These are phyloP conservation scores for Sphaerodactylus townsendi DNA, from an alignment of 2,113 vertebrate species.

Conservation along the genomic window DNA sequence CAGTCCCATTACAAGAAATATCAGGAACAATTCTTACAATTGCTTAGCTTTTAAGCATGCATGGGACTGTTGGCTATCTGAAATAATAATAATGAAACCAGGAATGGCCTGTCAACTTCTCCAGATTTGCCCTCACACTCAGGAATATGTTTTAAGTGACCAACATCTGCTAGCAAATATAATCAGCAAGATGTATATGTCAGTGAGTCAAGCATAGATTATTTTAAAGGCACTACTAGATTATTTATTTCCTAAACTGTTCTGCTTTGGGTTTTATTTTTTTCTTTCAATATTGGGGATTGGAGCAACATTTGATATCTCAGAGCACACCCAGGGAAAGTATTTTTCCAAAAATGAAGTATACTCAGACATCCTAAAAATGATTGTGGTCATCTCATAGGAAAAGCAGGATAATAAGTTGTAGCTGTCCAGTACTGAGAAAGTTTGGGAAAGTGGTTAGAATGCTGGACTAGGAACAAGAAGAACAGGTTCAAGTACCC, in stretches of 20 bases:
- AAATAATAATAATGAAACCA: neutral
- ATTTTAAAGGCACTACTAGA: neutral
- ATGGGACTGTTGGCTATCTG: neutral
- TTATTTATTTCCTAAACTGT: neutral
- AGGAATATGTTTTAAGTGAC: neutral
- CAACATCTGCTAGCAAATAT: neutral
- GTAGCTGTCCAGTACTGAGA: no score
- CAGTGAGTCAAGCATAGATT: neutral
- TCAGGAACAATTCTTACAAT: conserved; percentile 12
- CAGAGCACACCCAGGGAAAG: neutral
- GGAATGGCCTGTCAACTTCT: neutral
- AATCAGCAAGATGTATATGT: neutral
- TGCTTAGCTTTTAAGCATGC: conserved; percentile 14
- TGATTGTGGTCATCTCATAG: neutral
- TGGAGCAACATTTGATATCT: neutral
- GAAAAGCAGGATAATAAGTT: neutral
- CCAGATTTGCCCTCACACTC: conserved; percentile 1
- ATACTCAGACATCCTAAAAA: no score
- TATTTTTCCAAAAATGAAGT: neutral
- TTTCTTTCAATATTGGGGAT: neutral
- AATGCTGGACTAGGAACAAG: no score
- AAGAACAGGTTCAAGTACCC: no score
- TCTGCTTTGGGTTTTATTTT: neutral
- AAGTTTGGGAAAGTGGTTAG: no score
- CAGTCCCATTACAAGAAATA: conserved; percentile 36